phyloP scores from a whole-genome alignment of 92 coral and sea anemone genomes.

The Palythoa caribaeorum region DNA sequence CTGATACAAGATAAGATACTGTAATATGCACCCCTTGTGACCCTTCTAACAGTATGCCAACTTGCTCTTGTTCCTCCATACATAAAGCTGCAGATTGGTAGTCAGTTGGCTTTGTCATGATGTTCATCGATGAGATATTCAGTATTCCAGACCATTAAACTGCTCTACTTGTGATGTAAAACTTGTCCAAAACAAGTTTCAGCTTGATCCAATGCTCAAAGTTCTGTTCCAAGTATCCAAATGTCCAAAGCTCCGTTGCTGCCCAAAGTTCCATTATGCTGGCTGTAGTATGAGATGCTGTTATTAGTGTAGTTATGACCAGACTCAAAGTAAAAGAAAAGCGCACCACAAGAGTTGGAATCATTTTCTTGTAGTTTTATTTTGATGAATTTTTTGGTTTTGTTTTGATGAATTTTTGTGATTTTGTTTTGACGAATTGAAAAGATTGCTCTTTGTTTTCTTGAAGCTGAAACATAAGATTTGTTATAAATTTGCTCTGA shows the following conservation, averaged over 20 bases:
- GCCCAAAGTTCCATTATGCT: slow-evolving; percentile 46
- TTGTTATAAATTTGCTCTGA: too few species aligned
- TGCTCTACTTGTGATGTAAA: slow-evolving; percentile 52
- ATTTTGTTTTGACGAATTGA: background rate
- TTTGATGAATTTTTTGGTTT: background rate
- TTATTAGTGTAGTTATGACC: background rate
- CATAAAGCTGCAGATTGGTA: slow-evolving; percentile 40
- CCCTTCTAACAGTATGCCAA: slow-evolving; percentile 37
- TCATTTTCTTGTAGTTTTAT: background rate
- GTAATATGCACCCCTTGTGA: background rate
- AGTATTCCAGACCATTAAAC: slow-evolving; percentile 40
- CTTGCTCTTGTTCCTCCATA: slow-evolving; percentile 56
- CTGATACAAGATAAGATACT: background rate
- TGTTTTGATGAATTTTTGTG: background rate
- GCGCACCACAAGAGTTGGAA: slow-evolving; percentile 18
- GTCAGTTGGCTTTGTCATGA: slow-evolving; percentile 31
- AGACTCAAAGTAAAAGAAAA: background rate
- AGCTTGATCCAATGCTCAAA: slow-evolving; percentile 43
- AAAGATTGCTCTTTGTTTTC: background rate
- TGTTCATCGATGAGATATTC: slow-evolving; percentile 32
- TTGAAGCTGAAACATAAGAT: too few species aligned
- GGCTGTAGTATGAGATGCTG: slow-evolving; percentile 15
- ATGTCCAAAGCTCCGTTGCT: slow-evolving; percentile 42
- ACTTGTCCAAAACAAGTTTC: slow-evolving; percentile 30
- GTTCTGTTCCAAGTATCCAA: slow-evolving; percentile 48